Percentiles rank a stretch among this genome's conserved stretches.
Conservation (phyloP, 2,797 vertebrate genomes). For the Novumbra hubbsi region DNA sequence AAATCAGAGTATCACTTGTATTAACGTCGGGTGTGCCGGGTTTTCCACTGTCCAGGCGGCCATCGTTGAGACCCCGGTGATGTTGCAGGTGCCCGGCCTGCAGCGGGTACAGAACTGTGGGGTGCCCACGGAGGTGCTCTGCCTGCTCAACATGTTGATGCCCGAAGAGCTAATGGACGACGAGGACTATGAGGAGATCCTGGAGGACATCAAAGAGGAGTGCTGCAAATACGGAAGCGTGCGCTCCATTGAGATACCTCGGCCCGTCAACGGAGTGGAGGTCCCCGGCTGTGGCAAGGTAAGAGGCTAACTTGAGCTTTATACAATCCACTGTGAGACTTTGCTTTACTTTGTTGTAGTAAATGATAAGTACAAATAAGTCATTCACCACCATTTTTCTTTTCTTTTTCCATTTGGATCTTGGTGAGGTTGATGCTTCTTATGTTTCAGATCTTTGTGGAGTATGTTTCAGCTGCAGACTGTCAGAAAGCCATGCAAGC, state of each 20-base stretch:
- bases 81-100: slow-evolving; percentile 73
- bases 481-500: slow-evolving; percentile 81
- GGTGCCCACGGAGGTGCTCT: slow-evolving; percentile 74
- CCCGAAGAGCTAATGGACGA: slow-evolving; percentile 78
- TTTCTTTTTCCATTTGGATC: neutral
- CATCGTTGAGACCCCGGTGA: slow-evolving; percentile 71
- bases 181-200: slow-evolving; percentile 80
- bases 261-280: slow-evolving; percentile 71
- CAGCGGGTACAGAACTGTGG: slow-evolving; percentile 70
- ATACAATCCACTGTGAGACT: neutral
- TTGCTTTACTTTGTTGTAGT: neutral
- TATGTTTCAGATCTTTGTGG: slow-evolving; percentile 74
- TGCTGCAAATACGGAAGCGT: slow-evolving; percentile 78
- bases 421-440: neutral
- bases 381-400: neutral
- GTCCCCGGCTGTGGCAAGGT: slow-evolving; percentile 81
- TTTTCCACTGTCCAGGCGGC: slow-evolving; percentile 49
- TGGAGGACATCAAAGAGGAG: slow-evolving; percentile 77
- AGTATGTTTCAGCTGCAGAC: slow-evolving; percentile 73
- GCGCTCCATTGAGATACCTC: slow-evolving; percentile 76
- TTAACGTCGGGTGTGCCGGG: neutral
- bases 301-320: neutral
- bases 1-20: neutral
- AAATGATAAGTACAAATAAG: neutral
- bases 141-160: slow-evolving; percentile 81